phyloP scores from a whole-genome alignment of 2,797 vertebrate species.

The Halcyon smyrnensis region DNA sequence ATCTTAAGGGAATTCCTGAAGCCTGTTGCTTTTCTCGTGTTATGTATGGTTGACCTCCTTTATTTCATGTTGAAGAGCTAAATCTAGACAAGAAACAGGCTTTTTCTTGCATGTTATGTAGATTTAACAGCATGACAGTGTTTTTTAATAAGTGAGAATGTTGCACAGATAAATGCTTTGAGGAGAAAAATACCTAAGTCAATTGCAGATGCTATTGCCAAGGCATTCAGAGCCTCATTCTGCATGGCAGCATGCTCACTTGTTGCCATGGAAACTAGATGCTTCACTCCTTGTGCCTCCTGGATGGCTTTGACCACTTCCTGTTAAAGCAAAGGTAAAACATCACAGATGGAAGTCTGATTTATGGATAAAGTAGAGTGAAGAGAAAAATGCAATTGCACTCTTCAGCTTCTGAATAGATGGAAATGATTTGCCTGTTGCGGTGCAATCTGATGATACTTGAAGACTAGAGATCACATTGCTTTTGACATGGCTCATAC shows the following conservation, averaged over 20 bases:
- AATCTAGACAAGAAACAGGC: not conserved
- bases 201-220: slow-evolving; percentile 87
- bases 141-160: not conserved
- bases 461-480: not conserved
- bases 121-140: not conserved
- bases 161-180: not conserved
- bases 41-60: not conserved
- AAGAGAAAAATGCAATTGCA: not conserved
- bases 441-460: not conserved
- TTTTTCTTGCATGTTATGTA: not conserved
- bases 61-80: not conserved
- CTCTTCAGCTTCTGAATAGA: not conserved
- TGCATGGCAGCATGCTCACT: slow-evolving; percentile 89
- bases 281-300: slow-evolving; percentile 85
- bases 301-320: slow-evolving; percentile 87
- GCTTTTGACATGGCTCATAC: not conserved
- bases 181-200: slow-evolving; percentile 80
- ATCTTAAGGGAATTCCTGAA: not conserved
- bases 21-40: not conserved
- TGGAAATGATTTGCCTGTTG: not conserved
- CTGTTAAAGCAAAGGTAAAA: slow-evolving; percentile 70
- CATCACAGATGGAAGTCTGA: not conserved
- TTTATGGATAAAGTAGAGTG: not conserved
- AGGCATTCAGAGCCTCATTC: slow-evolving; percentile 88
- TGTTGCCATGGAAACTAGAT: slow-evolving; percentile 89